Conservation (phyloP, 2,888 invertebrate genomes). For the Cremastinae sp. region DNA sequence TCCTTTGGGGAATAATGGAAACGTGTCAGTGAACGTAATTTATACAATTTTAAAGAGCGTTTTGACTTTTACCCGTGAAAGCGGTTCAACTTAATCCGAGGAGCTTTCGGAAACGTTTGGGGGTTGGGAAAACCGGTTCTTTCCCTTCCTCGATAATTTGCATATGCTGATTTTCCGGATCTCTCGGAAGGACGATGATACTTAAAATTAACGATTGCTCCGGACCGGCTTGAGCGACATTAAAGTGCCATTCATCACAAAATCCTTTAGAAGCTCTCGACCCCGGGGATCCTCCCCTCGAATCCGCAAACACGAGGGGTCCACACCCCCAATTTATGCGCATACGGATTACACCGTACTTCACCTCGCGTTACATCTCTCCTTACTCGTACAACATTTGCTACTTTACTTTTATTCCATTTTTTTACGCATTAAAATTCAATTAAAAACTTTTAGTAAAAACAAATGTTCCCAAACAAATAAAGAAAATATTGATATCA, state of each 20-base stretch:
- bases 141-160: not conserved
- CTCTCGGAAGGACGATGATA: conserved; percentile 7
- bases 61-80: conserved; percentile 32
- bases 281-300: not conserved
- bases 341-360: conserved; percentile 21
- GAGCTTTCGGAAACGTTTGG: conserved; percentile 1
- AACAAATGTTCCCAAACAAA: too few species aligned
- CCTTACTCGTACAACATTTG: conserved; percentile 3
- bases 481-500: too few species aligned
- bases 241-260: conserved; percentile 54
- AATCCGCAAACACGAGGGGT: conserved; percentile 30
- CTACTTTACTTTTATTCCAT: not conserved
- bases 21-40: conserved; percentile 35
- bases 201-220: conserved; percentile 41
- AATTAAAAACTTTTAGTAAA: too few species aligned
- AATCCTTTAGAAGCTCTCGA: conserved; percentile 1
- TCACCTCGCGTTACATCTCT: conserved; percentile 22
- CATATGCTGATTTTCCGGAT: conserved; percentile 37
- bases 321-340: conserved; percentile 43
- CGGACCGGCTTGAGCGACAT: conserved; percentile 38
- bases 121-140: conserved; percentile 38
- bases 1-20: not conserved
- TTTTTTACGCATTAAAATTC: too few species aligned
- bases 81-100: conserved; percentile 17
- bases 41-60: conserved; percentile 27